Evolutionary conservation across 2,113 vertebrate species (phyloP), one percentile per base, ranked within the genome.

Genomic region (Takifugu bimaculatus): DNA sequence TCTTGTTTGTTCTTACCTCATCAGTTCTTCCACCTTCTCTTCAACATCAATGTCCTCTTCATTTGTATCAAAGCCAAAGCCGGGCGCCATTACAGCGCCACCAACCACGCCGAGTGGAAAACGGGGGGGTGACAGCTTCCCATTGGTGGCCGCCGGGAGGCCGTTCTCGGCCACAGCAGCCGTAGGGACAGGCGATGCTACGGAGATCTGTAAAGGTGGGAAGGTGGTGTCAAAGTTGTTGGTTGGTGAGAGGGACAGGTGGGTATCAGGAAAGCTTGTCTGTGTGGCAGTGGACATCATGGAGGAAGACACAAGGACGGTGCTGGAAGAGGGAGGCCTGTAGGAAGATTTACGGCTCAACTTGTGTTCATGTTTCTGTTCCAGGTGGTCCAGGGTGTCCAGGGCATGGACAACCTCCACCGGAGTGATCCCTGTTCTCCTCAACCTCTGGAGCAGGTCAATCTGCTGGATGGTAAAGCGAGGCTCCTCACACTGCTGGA

Each of bases 381-480:
- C 97, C 11, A 99, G 92, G 51, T 96, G 94, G 65, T 98, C 97
- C 74, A 99, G 87, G 44, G 97, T 96, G 73, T 98, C 95, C 90
- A 99, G 88, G 13, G 97, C 97, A 0, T 97, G 96, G 28, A 99
- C 93, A 82, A 98, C 93, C 84, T 98, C 95, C 50, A 91, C 93
- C 76, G 94, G 94, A 64, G 93, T 93, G 93, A 99, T 98, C 4
- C 97, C 96, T 0, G 95, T 97, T 66, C 93, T 92, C 68, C 97
- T 84, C n/a, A 98, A 90, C 78, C 97, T 94, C 89, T 99, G 97
- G 72, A 99, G 94, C 79, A 99, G 91, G 89, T 99, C 96, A 51
- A 99, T 98, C 91, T 99, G 97, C 92, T 99, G 96, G 80, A 99
- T 99, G 85, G 97, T 99, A 82, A 98, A 99, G 87, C 96, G 94